These are phyloP conservation scores for Calameuta filiformis DNA, from an alignment of 2,888 invertebrate species.

Conservation along the genomic window DNA sequence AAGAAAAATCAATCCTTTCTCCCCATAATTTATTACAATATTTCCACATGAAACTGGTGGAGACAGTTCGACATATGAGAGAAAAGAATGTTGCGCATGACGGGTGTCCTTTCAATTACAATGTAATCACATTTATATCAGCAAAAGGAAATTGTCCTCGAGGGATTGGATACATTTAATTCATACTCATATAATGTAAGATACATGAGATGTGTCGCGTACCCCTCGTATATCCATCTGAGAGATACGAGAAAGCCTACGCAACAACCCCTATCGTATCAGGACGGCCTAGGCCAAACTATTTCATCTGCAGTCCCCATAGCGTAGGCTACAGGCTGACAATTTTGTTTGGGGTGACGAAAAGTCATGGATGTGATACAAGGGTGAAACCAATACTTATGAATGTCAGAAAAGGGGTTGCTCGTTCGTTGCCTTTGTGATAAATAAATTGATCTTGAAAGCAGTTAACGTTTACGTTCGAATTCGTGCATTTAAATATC, in stretches of 20 bases:
- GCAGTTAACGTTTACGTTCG: not conserved
- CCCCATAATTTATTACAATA: not conserved
- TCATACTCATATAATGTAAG: conserved; percentile 22
- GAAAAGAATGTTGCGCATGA: not conserved
- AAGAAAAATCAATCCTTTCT: not conserved
- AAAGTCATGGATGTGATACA: conserved; percentile 9
- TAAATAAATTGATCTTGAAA: not conserved
- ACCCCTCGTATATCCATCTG: conserved; percentile 19
- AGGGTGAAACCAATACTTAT: not conserved
- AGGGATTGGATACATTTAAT: conserved; percentile 22
- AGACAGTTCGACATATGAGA: not conserved
- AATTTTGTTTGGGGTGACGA: conserved; percentile 42
- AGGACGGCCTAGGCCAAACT: conserved; percentile 37
- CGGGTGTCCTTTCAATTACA: conserved; percentile 18
- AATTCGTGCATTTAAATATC: not conserved
- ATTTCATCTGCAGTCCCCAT: conserved; percentile 36
- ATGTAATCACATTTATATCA: conserved; percentile 12
- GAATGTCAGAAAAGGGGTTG: not conserved
- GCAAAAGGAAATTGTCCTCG: not conserved
- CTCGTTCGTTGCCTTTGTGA: not conserved
- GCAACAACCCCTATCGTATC: conserved; percentile 38
- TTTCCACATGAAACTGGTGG: not conserved
- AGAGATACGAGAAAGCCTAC: not conserved
- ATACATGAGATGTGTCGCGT: conserved; percentile 29
- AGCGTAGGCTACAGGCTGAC: conserved; percentile 41